phyloP scores from a whole-genome alignment of 2,113 vertebrate species.

The Xenopus borealis region DNA sequence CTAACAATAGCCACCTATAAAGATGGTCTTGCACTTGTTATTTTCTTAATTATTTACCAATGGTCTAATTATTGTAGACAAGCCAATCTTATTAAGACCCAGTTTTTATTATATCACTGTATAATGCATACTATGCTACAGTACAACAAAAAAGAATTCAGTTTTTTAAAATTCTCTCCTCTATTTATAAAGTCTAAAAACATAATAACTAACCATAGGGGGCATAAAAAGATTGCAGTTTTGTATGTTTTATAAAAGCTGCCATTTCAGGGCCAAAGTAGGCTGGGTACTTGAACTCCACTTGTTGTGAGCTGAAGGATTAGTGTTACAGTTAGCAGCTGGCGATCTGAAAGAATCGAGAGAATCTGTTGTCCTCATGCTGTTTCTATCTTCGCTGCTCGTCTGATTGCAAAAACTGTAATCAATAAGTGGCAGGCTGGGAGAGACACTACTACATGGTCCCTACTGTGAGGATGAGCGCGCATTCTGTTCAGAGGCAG shows the following conservation, averaged over 20 bases:
- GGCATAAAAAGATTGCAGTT: too few species aligned
- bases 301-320: slow-evolving; percentile 18
- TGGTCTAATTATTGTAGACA: too few species aligned
- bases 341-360: slow-evolving; percentile 20
- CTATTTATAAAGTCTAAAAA: too few species aligned
- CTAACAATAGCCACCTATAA: too few species aligned
- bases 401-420: slow-evolving; percentile 45
- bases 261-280: slow-evolving; percentile 24
- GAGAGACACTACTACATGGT: slow-evolving; percentile 36
- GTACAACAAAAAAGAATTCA: too few species aligned
- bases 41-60: too few species aligned
- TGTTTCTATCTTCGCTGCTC: slow-evolving; percentile 31
- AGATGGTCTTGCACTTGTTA: too few species aligned
- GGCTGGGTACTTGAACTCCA: slow-evolving; percentile 10
- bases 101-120: too few species aligned
- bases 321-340: slow-evolving; percentile 25
- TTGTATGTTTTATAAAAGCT: slow-evolving; percentile 13
- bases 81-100: too few species aligned
- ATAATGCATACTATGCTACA: too few species aligned
- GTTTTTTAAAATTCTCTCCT: too few species aligned
- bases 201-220: too few species aligned
- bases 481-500: slow-evolving; percentile 14
- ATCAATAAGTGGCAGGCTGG: slow-evolving; percentile 44
- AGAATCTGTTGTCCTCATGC: slow-evolving; percentile 32
- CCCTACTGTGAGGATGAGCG: slow-evolving; percentile 34